Base-by-base conservation (phyloP, 1,140 invertebrate species). In the Leptoteleia sp. region DNA sequence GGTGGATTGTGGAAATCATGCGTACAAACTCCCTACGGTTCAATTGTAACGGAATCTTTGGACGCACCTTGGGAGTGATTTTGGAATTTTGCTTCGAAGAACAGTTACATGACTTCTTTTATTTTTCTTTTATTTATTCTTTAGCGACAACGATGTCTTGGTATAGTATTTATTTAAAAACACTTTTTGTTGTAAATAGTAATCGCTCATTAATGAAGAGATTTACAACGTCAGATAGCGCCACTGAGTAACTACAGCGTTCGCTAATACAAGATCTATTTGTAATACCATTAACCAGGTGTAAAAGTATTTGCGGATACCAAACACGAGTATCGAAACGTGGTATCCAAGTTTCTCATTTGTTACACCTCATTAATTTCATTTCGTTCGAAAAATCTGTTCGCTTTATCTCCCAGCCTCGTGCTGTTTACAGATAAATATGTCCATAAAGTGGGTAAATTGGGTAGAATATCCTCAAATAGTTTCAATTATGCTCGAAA, bases 171-270 rank as follows among this genome's bases (percentile, higher is more conserved):
- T 65, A 15, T 54, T 67, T 22, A 0, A n/a, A 55, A 55, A 52
- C 16, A 42, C 29, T 4, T 22, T 43, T 50, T 19, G 16, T 25
- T 16, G 35, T 61, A 22, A 59, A 59, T 22, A 52, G 5, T 42
- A 16, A 4, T 45, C 13, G 17, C 17, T 45, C 29, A 22, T 13
- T 38, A 31, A 31, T 45, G 52, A 61, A 61, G 57, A 8, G 45
- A 42, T 8, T 64, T 50, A 50, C 31, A 62, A 62, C 59, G 33
- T 48, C 33, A 38, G 22, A 50, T 48, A 50, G 59, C 33, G 33
- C 45, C 59, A 62, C 33, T 43, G 13, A 12, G 27, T 55, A 38
- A 55, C 50, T 22, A 19, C n/a, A 37, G n/a, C 17, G 25, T 37
- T 22, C 22, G 4, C 17, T 33, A 33, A 35, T n/a, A 16, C 29